These are phyloP conservation scores for Oryctolagus cuniculus DNA, from an alignment of 2,113 vertebrate genomes.

Conservation along the genomic window DNA sequence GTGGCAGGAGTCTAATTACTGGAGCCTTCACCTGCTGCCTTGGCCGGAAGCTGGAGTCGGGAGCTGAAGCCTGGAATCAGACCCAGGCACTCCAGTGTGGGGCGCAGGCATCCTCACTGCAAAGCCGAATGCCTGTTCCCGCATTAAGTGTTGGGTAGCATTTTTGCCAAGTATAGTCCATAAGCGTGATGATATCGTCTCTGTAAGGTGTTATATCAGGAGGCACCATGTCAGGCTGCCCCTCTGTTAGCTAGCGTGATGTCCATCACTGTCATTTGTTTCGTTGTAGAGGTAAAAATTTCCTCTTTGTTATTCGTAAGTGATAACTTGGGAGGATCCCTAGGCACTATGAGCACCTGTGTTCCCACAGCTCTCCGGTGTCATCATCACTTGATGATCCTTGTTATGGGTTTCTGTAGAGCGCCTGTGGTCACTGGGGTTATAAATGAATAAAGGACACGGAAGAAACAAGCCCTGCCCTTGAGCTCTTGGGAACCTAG, in stretches of 20 bases:
- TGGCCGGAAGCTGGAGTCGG: neutral
- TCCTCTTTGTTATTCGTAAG: neutral
- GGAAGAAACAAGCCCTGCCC: neutral
- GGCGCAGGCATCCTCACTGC: too few species aligned
- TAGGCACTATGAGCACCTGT: neutral
- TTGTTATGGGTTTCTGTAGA: neutral
- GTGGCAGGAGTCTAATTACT: too few species aligned
- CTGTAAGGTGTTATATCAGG: neutral
- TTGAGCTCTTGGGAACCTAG: neutral
- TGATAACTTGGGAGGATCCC: neutral
- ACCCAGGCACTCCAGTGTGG: too few species aligned
- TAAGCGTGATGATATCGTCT: neutral
- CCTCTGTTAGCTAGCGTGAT: neutral
- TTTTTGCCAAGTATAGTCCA: neutral
- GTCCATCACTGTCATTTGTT: neutral
- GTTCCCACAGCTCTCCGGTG: neutral
- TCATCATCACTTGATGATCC: conserved; percentile 8
- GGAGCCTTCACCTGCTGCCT: too few species aligned
- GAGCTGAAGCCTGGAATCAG: neutral
- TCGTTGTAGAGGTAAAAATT: neutral
- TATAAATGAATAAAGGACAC: neutral
- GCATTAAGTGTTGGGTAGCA: neutral
- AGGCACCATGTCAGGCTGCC: neutral
- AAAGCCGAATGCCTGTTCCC: too few species aligned
- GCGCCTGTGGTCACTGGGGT: neutral